Percentiles rank a stretch among this genome's conserved stretches.
phyloP scores from a whole-genome alignment of 2,113 vertebrate species.

The Lamprologus lemairii region DNA sequence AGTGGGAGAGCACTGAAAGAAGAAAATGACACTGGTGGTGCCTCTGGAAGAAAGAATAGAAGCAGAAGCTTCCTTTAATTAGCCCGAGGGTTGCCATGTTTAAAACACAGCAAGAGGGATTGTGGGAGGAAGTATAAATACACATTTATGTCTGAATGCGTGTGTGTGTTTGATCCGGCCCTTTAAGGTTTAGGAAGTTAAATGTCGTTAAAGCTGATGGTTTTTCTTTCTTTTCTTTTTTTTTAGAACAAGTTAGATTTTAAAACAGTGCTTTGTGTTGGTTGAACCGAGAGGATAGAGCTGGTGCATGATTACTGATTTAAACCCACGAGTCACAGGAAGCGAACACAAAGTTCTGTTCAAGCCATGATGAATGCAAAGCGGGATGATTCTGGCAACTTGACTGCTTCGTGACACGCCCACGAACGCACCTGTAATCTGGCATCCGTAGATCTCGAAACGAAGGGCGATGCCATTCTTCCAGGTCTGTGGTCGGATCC shows the following conservation, averaged over 20 bases:
- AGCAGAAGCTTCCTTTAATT: conserved; percentile 41
- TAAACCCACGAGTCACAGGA: neutral
- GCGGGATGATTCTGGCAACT: neutral
- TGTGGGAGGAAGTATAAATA: neutral
- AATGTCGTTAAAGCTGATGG: neutral
- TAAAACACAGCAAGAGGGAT: neutral
- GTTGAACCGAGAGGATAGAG: neutral
- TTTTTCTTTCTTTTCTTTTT: neutral
- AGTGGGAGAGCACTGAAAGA: neutral
- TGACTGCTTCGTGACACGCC: neutral
- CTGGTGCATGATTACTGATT: neutral
- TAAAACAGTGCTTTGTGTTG: neutral
- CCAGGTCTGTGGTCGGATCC: conserved; percentile 91
- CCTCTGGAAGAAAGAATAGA: neutral
- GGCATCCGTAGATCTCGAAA: conserved; percentile 92
- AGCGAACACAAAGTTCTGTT: neutral
- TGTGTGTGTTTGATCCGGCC: neutral
- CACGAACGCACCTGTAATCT: conserved; percentile 81
- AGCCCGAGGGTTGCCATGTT: conserved; percentile 25
- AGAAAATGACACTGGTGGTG: conserved; percentile 1
- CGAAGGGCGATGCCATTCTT: conserved; percentile 89
- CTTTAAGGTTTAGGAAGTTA: neutral
- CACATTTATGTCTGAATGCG: neutral
- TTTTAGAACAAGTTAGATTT: neutral
- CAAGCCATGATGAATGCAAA: neutral